Evolutionary conservation across 2,888 invertebrate genomes (phyloP), one percentile per base, ranked within the genome.

Genomic region (Cylindroiulus punctatus): DNA sequence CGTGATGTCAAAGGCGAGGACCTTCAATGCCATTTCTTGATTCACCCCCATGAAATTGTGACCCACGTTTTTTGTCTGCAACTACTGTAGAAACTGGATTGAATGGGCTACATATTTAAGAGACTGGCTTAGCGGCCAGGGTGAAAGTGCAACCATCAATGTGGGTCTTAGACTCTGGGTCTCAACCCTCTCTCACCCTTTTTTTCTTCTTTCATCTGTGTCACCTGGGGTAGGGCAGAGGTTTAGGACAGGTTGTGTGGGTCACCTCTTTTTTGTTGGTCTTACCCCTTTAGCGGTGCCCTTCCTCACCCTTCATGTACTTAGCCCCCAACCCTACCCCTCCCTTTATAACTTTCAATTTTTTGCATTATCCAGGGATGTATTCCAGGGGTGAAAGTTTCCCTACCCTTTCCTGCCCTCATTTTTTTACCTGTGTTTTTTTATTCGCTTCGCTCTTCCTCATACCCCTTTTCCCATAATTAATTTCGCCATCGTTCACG

Each of bases 291-390:
- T 65, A 65, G 65, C 26, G 65, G 1, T 65, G 65, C 65, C 65
- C 65, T 65, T 65, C 65, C 65, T 65, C 65, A 65, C 65, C 65
- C 65, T 65, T 65, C 65, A 65, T 65, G 65, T 65, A 65, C 65
- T 65, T 65, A 3, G 65, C 65, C 65, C 65, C 65, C 65, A 65
- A 57, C 36, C 19, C 57, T 26, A 65, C 65, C 65, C 65, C 65
- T 65, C 65, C 65, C 65, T 65, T 65, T 22, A 65, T 22, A 65
- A 65, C 65, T 65, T 65, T 65, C 65, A 65, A 7, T 65, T 65
- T 65, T 65, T 65, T 26, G 65, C 8, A 65, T 22, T 26, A 65
- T 65, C 26, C 65, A 65, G 65, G 65, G 65, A 65, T 65, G 65
- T 26, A 65, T 65, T 65, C 65, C 10, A 10, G 65, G 65, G 65